phyloP scores from a whole-genome alignment of 2,797 vertebrate genomes.

The Danio jaintianensis region DNA sequence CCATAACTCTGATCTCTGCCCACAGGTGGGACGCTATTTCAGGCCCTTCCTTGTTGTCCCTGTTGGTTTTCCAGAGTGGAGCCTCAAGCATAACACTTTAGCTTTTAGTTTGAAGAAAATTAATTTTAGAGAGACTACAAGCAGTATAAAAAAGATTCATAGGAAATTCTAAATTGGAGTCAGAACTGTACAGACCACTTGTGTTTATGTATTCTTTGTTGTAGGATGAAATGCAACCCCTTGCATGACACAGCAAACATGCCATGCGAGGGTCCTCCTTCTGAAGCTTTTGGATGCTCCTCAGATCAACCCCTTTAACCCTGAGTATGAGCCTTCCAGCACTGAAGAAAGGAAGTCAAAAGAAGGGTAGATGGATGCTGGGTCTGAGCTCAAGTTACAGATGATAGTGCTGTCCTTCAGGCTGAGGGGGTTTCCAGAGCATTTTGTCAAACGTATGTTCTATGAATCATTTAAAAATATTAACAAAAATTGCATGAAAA shows the following conservation, averaged over 20 bases:
- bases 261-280: not conserved
- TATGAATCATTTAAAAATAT: slow-evolving; percentile 10
- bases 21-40: slow-evolving; percentile 83
- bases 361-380: slow-evolving; percentile 41
- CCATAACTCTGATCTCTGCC: slow-evolving; percentile 69
- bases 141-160: not conserved
- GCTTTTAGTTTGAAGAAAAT: slow-evolving; percentile 51
- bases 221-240: not conserved
- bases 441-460: not conserved
- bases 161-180: not conserved
- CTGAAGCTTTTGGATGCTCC: slow-evolving; percentile 2
- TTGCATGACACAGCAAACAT: slow-evolving; percentile 14
- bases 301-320: not conserved
- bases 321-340: slow-evolving; percentile 4
- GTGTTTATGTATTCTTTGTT: not conserved
- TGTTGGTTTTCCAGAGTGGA: slow-evolving; percentile 58
- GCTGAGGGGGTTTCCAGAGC: slow-evolving; percentile 50
- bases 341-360: not conserved
- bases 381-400: slow-evolving; percentile 65
- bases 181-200: not conserved
- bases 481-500: no score
- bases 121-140: not conserved
- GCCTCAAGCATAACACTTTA: slow-evolving; percentile 40
- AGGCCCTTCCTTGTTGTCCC: slow-evolving; percentile 72
- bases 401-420: slow-evolving; percentile 39